A percentile compares a stretch with the other conserved stretches of the same genome.
These are phyloP conservation scores for Aplysia californica DNA, from an alignment of 1,140 invertebrate species.

Conservation along the genomic window DNA sequence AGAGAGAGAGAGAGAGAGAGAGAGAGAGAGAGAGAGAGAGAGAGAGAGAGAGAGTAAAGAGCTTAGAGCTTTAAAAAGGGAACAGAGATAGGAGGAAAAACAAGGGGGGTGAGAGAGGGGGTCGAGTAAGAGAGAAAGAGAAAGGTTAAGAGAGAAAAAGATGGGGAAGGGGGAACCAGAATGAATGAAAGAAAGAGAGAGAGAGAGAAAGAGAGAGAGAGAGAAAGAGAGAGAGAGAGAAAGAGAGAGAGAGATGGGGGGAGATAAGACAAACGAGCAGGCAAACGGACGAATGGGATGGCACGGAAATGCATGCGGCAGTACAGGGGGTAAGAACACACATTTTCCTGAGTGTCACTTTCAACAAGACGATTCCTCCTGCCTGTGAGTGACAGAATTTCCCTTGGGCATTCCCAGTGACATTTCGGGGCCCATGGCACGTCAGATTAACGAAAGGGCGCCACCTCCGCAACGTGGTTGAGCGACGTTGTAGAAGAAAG, in stretches of 20 bases:
- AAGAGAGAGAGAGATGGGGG: neutral
- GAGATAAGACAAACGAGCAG: neutral
- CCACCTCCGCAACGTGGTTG: too few species aligned
- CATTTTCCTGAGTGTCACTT: too few species aligned
- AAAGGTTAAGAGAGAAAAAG: neutral
- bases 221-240: neutral
- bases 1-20: neutral
- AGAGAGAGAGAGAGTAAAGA: neutral
- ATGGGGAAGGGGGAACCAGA: neutral
- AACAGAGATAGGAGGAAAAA: neutral
- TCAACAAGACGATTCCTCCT: too few species aligned
- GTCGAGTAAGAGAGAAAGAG: neutral
- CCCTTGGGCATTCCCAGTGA: too few species aligned
- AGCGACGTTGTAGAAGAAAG: too few species aligned
- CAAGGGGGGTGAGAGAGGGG: neutral
- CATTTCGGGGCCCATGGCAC: too few species aligned
- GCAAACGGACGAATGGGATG: neutral
- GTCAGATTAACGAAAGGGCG: too few species aligned
- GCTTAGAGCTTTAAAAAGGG: neutral
- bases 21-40: neutral
- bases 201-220: neutral
- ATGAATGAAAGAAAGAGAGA: neutral
- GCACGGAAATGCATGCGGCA: neutral
- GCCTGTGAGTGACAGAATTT: too few species aligned
- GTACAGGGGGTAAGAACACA: neutral